phyloP scores from a whole-genome alignment of 2,888 invertebrate species.

The Heliconius cydno region DNA sequence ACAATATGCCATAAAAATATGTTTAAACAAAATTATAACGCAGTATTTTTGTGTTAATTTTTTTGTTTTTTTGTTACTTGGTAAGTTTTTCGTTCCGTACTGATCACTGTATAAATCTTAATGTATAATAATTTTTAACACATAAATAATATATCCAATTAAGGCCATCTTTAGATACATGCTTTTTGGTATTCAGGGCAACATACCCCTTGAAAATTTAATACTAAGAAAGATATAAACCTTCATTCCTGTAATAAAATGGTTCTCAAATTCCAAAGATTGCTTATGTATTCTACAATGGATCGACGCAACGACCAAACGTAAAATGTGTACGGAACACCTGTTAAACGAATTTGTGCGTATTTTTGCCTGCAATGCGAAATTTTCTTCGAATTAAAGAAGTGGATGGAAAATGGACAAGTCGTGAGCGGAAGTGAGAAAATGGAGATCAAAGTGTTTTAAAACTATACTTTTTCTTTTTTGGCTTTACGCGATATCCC shows the following conservation, averaged over 20 bases:
- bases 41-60: too few species aligned
- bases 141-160: background rate
- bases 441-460: too few species aligned
- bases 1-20: too few species aligned
- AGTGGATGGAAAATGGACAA: too few species aligned
- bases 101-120: too few species aligned
- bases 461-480: background rate
- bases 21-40: too few species aligned
- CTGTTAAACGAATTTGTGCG: conserved; percentile 7
- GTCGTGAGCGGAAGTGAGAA: too few species aligned
- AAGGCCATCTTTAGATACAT: background rate
- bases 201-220: background rate
- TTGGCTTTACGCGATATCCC: background rate
- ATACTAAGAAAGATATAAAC: background rate
- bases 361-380: conserved; percentile 26
- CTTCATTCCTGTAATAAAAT: background rate
- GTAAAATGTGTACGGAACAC: conserved; percentile 7
- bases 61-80: too few species aligned
- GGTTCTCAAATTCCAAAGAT: conserved; percentile 7
- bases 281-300: conserved; percentile 13
- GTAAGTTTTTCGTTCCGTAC: too few species aligned
- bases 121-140: too few species aligned
- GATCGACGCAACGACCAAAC: conserved; percentile 10
- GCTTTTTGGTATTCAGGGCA: background rate
- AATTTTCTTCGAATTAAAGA: background rate